These are phyloP conservation scores for Caracal caracal DNA, from an alignment of 2,113 vertebrate species.

Conservation along the genomic window DNA sequence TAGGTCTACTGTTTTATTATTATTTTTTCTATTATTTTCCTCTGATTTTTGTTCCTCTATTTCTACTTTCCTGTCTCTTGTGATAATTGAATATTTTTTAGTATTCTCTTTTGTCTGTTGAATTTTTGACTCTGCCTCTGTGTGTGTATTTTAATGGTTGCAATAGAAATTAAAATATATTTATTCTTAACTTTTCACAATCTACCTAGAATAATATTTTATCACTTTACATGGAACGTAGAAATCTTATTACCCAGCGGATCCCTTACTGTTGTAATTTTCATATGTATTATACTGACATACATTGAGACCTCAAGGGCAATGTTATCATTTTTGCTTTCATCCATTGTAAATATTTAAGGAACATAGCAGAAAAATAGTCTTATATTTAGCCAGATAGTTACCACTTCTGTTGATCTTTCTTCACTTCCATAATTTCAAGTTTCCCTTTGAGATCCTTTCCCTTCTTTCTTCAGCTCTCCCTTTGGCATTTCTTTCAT, in stretches of 20 bases:
- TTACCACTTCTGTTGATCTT: not conserved
- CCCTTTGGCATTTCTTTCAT: not conserved
- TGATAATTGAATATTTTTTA: not conserved
- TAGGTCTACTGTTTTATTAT: not conserved
- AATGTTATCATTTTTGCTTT: not conserved
- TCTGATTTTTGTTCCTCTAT: not conserved
- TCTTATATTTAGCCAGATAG: not conserved
- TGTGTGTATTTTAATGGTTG: not conserved
- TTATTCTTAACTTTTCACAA: not conserved
- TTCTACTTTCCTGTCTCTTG: not conserved
- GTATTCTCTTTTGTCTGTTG: not conserved
- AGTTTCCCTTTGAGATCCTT: not conserved
- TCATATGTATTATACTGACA: not conserved
- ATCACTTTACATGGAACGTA: not conserved
- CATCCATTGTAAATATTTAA: not conserved
- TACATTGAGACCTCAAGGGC: not conserved
- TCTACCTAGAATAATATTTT: not conserved
- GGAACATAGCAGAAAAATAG: not conserved
- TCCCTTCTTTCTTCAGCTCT: not conserved
- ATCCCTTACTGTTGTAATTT: not conserved
- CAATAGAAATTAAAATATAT: not conserved
- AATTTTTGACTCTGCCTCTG: not conserved
- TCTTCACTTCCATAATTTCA: not conserved
- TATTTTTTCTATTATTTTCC: not conserved
- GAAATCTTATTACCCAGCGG: not conserved